Base-by-base conservation (phyloP, 2,888 invertebrate genomes). In the Orthonevra nobilis region DNA sequence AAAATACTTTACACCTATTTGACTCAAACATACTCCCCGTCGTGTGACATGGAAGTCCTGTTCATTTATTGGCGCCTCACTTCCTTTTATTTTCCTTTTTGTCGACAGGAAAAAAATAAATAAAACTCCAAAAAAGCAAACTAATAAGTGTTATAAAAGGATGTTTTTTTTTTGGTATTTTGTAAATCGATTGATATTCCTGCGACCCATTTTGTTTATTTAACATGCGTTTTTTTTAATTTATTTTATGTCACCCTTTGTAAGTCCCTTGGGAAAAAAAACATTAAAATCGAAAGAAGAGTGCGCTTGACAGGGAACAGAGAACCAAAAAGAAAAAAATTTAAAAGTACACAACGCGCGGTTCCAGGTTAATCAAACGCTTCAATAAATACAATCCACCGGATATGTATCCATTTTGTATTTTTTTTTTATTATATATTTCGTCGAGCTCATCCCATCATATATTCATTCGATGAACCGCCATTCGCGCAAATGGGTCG, bases 301-400 rank as follows among this genome's bases (percentile, higher is more conserved):
- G n/a, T n/a, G n/a, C n/a, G 23, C 23, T 4, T 23, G 14, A n/a
- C 7, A 19, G 5, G 40, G 12, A 17, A 42, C 6, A 38, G 6
- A 23, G 19, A 20, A 4, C 5, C 14, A 32, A 19, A 15, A 60
- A 15, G 54, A 44, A 38, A 40, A 30, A 30, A 50, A 32, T n/a
- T n/a, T n/a, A n/a, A n/a, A n/a, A n/a, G n/a, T n/a, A n/a, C n/a
- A n/a, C 48, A 20, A 3, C n/a, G 2, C 46, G 34, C 32, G 28
- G 58, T 63, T 77, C 52, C 70, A 58, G 70, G 75, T 70, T 77
- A 77, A 77, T 77, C 75, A 77, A 77, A 60, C 70, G 64, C 77
- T 72, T 72, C 64, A 54, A 77, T 72, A 77, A 77, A 72, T 64
- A 66, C 72, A 60, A 72, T 64, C 64, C 64, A 30, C 30, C 20